These are phyloP conservation scores for Dromaius novaehollandiae DNA, from an alignment of 2,113 vertebrate species.

Conservation along the genomic window DNA sequence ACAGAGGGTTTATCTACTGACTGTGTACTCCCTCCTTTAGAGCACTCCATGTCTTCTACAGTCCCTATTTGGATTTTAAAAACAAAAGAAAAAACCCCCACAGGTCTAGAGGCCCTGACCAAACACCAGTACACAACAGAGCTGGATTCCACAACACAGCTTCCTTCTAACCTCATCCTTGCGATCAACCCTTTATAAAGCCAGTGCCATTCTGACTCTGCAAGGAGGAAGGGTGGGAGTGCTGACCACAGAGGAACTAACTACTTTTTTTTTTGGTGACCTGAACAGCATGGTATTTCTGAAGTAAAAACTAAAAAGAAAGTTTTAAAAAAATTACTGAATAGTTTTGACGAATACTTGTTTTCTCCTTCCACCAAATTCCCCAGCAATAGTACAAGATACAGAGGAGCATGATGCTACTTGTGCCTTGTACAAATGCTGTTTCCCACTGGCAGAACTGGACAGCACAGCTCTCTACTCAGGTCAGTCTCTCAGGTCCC, in stretches of 20 bases:
- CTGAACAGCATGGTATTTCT: not conserved
- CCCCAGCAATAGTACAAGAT: rapidly evolving
- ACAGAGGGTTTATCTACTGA: not conserved
- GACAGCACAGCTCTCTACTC: no score
- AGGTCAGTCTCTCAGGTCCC: not conserved
- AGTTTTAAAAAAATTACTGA: not conserved
- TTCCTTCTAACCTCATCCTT: not conserved
- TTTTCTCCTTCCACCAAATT: not conserved
- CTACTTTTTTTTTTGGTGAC: not conserved
- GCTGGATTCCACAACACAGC: rapidly evolving
- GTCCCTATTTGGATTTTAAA: not conserved
- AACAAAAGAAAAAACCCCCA: not conserved
- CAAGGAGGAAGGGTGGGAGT: not conserved
- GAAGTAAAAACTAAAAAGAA: not conserved
- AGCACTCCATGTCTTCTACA: not conserved
- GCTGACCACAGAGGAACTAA: not conserved
- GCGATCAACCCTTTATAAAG: not conserved
- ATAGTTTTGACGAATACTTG: not conserved
- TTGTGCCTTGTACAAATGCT: no score
- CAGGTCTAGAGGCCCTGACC: not conserved
- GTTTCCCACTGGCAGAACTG: not conserved
- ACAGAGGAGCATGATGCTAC: rapidly evolving
- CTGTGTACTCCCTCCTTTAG: not conserved
- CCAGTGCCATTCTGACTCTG: not conserved
- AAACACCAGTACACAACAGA: not conserved